Evolutionary conservation across 2,888 invertebrate species (phyloP).

Genomic region (Catocala fraxini): DNA sequence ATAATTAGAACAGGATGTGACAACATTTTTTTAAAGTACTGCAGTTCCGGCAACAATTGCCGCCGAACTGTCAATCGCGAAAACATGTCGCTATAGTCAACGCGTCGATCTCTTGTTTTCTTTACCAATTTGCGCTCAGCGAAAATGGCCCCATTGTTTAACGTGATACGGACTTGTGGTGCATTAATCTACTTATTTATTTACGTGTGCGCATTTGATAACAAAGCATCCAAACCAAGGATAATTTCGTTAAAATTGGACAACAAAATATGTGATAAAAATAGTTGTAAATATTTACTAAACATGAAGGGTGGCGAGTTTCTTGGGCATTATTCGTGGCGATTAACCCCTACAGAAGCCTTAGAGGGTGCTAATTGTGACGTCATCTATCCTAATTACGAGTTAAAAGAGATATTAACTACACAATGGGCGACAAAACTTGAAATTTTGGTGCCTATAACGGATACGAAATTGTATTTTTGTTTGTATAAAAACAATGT

Average conservation of each 20-base stretch:
- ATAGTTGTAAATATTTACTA: constrained; percentile 83
- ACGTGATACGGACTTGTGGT: constrained; percentile 84
- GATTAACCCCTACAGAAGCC: constrained; percentile 70
- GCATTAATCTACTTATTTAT: constrained; percentile 71
- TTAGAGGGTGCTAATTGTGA: constrained; percentile 71
- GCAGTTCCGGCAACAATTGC: constrained; percentile 82
- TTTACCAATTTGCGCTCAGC: constrained; percentile 57
- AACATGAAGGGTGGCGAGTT: constrained; percentile 75
- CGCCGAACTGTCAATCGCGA: constrained; percentile 76
- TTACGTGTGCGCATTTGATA: constrained; percentile 60
- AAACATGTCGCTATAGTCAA: constrained; percentile 73
- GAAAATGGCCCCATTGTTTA: constrained; percentile 74
- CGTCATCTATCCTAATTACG: constrained; percentile 74
- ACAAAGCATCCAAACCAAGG: constrained; percentile 60
- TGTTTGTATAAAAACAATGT: constrained; percentile 66
- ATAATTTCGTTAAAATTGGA: constrained; percentile 69
- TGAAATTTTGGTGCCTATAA: constrained; percentile 66
- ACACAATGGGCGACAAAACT: constrained; percentile 64
- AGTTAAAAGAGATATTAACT: constrained; percentile 72
- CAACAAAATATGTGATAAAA: constrained; percentile 62
- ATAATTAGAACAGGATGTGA: constrained; percentile 66
- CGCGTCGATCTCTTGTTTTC: constrained; percentile 62
- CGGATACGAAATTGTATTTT: constrained; percentile 69
- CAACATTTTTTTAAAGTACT: constrained; percentile 59
- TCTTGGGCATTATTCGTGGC: constrained; percentile 79